These are phyloP conservation scores for Asobara japonica DNA, from an alignment of 1,140 invertebrate genomes.

Conservation along the genomic window DNA sequence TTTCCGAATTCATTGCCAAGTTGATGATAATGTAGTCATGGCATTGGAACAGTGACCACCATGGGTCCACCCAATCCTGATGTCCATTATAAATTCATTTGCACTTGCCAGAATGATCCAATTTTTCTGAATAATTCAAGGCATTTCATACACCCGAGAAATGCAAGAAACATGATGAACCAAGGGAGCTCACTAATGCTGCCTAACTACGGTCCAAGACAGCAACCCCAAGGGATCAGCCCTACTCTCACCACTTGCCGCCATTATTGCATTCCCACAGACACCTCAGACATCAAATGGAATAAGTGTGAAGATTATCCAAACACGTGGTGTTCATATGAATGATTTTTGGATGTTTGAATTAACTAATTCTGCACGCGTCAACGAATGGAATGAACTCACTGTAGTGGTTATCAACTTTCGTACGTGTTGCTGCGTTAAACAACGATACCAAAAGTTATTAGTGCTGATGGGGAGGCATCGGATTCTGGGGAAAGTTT, in stretches of 20 bases:
- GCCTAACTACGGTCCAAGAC: background rate
- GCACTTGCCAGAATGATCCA: background rate
- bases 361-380: background rate
- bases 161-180: background rate
- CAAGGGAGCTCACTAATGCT: background rate
- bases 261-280: background rate
- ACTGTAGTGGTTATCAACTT: background rate
- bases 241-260: background rate
- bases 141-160: background rate
- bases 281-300: background rate
- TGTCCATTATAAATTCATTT: background rate
- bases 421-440: background rate
- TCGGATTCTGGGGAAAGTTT: background rate
- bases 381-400: constrained; percentile 3
- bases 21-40: too few relatives aligned
- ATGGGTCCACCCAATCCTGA: background rate
- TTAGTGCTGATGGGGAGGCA: background rate
- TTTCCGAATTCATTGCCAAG: too few relatives aligned
- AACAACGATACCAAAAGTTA: constrained; percentile 4
- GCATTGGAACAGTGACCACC: too few relatives aligned
- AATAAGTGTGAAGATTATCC: background rate
- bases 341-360: background rate
- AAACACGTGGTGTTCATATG: background rate
- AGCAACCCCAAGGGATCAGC: background rate
- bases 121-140: background rate